phyloP scores from a whole-genome alignment of 2,113 vertebrate genomes.

The Lophotis ruficrista region DNA sequence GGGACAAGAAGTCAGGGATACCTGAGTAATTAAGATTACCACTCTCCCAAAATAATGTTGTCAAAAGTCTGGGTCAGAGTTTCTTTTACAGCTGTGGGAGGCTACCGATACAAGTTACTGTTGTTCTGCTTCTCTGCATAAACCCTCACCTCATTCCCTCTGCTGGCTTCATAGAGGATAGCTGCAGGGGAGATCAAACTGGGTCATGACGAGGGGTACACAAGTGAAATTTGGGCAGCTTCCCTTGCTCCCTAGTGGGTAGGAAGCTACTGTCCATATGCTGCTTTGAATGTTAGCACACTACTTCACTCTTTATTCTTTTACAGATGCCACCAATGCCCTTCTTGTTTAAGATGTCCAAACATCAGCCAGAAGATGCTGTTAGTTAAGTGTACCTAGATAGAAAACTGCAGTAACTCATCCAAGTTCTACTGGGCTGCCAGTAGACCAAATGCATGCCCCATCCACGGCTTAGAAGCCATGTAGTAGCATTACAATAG shows the following conservation, averaged over 20 bases:
- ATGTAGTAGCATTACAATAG: neutral
- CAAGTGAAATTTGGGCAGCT: neutral
- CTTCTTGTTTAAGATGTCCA: neutral
- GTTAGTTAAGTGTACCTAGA: neutral
- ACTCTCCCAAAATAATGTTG: neutral
- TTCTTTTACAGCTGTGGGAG: neutral
- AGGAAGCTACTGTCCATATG: neutral
- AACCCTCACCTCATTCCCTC: neutral
- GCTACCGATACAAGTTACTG: neutral
- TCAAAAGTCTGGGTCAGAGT: neutral
- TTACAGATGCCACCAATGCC: neutral
- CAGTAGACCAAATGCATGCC: neutral
- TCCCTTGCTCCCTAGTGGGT: neutral
- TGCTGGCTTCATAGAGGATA: neutral
- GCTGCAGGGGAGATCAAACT: neutral
- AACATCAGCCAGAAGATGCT: neutral
- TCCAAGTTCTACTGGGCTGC: neutral
- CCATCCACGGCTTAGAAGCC: neutral
- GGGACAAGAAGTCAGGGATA: neutral
- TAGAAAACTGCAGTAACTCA: neutral
- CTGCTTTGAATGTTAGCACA: neutral
- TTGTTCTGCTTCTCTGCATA: neutral
- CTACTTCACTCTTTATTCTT: neutral
- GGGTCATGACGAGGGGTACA: neutral
- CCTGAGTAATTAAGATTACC: neutral